Base-by-base conservation (phyloP, 2,113 vertebrate genomes). In the Charina bottae region DNA sequence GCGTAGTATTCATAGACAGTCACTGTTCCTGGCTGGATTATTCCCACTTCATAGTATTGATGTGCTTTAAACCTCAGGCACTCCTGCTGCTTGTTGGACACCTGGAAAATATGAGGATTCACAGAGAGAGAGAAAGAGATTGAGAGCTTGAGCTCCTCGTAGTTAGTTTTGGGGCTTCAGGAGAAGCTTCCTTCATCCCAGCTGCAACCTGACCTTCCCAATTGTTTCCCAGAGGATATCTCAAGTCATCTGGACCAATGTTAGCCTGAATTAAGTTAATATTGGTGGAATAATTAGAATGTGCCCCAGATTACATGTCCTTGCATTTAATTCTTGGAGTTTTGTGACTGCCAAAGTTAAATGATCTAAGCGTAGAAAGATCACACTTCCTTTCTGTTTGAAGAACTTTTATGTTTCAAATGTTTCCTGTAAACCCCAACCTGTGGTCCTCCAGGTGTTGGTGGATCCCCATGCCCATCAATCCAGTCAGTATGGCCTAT, bases 1-100 rank as follows among this genome's bases (percentile, higher is more conserved):
- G 97, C 97, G 95, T 98, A 99, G 89, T 98, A 99, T 93, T 98
- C 97, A 26, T 99, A 99, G 58, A 97, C 97, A 2, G 97, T 98
- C 55, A 98, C 98, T 0, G 97, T 93, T 0, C 98, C 98, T 0
- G 98, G 98, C 96, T 99, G 98, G 62, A 98, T 97, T 8, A 98
- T 96, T 12, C 98, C 98, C 46, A 97, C 97, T 0, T 97, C 95
- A 6, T 97, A 93, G 4, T 37, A 95, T 92, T 98, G 97, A 78
- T 97, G 97, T 15, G 98, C 49, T 92, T 93, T 98, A 93, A 99
- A 98, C 83, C 92, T 42, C 5, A 97, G 23, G 64, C 96, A 97
- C n/a, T 96, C 93, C 0, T 95, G 92, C 8, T 72, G n/a, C 0
- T 2, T 1, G 6, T 95, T 91, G 3, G 96, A 97, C 33, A 97